Percentiles rank a stretch among this genome's conserved stretches.
Evolutionary conservation across 2,888 invertebrate genomes (phyloP).

Genomic region (Synergus itoensis): DNA sequence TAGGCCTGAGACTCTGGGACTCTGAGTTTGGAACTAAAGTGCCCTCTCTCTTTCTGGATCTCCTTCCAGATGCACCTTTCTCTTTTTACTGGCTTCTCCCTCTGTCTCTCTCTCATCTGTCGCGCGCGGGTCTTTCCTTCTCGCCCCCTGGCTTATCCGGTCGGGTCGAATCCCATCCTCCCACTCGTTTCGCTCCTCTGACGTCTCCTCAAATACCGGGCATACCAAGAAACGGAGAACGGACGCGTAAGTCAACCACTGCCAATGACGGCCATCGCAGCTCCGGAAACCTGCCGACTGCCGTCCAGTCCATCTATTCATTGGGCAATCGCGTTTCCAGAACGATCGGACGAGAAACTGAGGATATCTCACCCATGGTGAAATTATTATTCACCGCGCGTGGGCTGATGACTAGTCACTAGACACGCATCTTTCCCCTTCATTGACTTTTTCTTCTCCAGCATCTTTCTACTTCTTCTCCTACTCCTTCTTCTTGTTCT

Average conservation of each 20-base stretch:
- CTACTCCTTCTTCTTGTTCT: neutral
- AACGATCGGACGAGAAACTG: constrained; percentile 22
- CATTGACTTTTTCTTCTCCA: neutral
- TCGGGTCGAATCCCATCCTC: constrained; percentile 39
- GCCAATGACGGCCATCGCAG: constrained; percentile 27
- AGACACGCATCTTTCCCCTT: constrained; percentile 17
- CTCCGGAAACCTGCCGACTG: constrained; percentile 21
- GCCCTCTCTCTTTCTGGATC: constrained; percentile 24
- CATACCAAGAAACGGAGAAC: constrained; percentile 23
- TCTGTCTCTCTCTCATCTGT: constrained; percentile 24
- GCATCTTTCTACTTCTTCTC: neutral
- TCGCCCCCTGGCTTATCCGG: constrained; percentile 34
- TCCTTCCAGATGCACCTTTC: constrained; percentile 40
- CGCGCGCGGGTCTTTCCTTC: constrained; percentile 33
- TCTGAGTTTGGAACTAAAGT: constrained; percentile 18
- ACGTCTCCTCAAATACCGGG: constrained; percentile 28
- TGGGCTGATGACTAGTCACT: constrained; percentile 35
- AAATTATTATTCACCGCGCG: constrained; percentile 41
- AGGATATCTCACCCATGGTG: constrained; percentile 22
- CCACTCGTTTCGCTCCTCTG: constrained; percentile 20
- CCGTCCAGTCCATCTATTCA: constrained; percentile 23
- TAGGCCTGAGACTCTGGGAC: constrained; percentile 1
- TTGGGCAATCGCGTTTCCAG: neutral
- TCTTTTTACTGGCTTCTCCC: constrained; percentile 34
- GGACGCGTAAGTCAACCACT: constrained; percentile 30